Percentiles rank a stretch among this genome's conserved stretches.
Conservation (phyloP, 2,113 vertebrate species). For the Rana temporaria region DNA sequence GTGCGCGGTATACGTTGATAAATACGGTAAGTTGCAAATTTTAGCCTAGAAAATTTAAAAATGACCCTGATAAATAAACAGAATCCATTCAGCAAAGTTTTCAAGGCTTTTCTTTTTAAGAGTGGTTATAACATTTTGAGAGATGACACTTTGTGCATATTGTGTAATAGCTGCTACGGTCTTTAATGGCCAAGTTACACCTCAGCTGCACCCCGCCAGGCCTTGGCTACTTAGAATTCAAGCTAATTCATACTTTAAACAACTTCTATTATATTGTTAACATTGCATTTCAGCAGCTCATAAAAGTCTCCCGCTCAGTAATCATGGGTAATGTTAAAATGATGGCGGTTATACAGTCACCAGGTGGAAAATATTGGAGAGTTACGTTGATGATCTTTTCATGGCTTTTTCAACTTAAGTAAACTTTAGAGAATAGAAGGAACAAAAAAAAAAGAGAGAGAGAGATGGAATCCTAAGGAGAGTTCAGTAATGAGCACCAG, state of each 20-base stretch:
- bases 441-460: background rate
- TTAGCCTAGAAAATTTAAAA: no score
- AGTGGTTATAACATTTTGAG: no score
- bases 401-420: background rate
- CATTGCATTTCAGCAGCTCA: constrained; percentile 51
- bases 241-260: constrained; percentile 26
- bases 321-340: constrained; percentile 33
- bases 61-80: no score
- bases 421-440: background rate
- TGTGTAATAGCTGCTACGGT: constrained; percentile 18
- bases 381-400: background rate
- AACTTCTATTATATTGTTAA: constrained; percentile 38
- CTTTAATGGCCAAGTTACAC: constrained; percentile 3
- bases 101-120: no score
- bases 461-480: background rate
- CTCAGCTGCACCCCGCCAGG: background rate
- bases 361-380: constrained; percentile 29
- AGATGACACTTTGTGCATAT: no score
- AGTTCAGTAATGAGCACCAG: constrained; percentile 9
- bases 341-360: constrained; percentile 37
- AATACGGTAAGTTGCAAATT: no score
- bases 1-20: no score
- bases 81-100: no score
- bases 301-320: constrained; percentile 27
- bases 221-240: constrained; percentile 3